These are phyloP conservation scores for Mugil cephalus DNA, from an alignment of 2,113 vertebrate species.

Conservation along the genomic window DNA sequence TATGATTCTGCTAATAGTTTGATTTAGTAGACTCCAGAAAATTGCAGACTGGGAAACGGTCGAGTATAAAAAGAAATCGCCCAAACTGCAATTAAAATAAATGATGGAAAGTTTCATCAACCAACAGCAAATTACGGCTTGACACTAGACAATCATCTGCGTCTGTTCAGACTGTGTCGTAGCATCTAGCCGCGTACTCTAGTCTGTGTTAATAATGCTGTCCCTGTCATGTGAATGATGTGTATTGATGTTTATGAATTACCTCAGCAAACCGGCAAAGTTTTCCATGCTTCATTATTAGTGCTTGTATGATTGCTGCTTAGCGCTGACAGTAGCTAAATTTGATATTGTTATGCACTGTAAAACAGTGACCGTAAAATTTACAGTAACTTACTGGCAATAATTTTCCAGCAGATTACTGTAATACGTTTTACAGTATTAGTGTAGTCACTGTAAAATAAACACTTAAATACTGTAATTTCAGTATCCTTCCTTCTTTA, in stretches of 20 bases:
- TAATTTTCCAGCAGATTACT: too few species aligned
- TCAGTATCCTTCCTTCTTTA: too few species aligned
- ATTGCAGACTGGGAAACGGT: conserved; percentile 44
- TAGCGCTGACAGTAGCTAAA: conserved; percentile 24
- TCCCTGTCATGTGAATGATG: conserved; percentile 23
- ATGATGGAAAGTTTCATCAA: conserved; percentile 52
- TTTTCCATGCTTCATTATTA: conserved; percentile 32
- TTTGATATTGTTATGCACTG: conserved; percentile 41
- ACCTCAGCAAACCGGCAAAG: conserved; percentile 33
- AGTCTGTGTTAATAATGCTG: conserved; percentile 20
- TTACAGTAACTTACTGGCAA: too few species aligned
- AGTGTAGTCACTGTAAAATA: too few species aligned
- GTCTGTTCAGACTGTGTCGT: conserved; percentile 4
- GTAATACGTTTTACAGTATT: too few species aligned
- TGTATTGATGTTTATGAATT: conserved; percentile 40
- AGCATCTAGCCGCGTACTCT: not conserved
- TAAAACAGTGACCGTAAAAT: too few species aligned
- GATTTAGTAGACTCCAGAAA: conserved; percentile 48
- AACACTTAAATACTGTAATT: too few species aligned
- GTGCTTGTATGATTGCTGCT: conserved; percentile 18
- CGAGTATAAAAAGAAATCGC: conserved; percentile 53
- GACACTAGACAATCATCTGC: conserved; percentile 13
- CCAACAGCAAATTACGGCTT: conserved; percentile 35
- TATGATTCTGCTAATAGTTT: conserved; percentile 50
- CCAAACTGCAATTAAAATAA: conserved; percentile 55